Evolutionary conservation across 2,888 invertebrate species (phyloP).

Genomic region (Ypsolopha scabrella): DNA sequence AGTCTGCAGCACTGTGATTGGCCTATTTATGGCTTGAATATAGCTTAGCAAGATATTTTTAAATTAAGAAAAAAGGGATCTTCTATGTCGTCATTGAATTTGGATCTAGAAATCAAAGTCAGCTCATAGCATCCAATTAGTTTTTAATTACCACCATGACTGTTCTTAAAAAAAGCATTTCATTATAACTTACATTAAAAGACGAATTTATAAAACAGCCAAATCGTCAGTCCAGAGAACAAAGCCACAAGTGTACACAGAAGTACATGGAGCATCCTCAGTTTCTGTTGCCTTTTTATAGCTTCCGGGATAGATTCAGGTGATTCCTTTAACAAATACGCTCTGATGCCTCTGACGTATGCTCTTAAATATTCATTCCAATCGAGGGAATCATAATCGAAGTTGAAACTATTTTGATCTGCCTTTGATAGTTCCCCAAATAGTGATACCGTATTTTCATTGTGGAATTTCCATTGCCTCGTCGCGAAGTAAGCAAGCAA

Average conservation of each 20-base stretch:
- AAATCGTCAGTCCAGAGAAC: neutral
- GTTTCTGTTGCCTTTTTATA: neutral
- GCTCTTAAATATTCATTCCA: conserved; percentile 79
- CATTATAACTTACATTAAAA: too few relatives aligned
- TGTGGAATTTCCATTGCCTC: conserved; percentile 78
- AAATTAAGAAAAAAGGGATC: too few relatives aligned
- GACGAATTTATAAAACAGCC: too few relatives aligned
- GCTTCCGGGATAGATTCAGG: conserved; percentile 73
- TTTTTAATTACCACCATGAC: too few relatives aligned
- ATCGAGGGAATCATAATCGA: conserved; percentile 72
- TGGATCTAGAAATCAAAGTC: too few relatives aligned
- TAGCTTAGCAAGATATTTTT: too few relatives aligned
- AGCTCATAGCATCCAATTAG: too few relatives aligned
- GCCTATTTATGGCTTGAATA: too few relatives aligned
- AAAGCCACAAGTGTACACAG: neutral
- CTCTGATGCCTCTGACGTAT: conserved; percentile 76
- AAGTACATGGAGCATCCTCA: neutral
- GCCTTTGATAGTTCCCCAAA: conserved; percentile 61
- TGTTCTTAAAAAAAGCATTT: too few relatives aligned
- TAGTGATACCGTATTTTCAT: conserved; percentile 67
- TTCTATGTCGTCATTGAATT: too few relatives aligned
- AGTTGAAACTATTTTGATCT: conserved; percentile 74
- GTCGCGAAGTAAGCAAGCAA: conserved; percentile 81
- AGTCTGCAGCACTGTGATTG: too few relatives aligned
- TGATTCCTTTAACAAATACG: conserved; percentile 81